These are phyloP conservation scores for Idaea aversata DNA, from an alignment of 2,888 invertebrate genomes.

Conservation along the genomic window DNA sequence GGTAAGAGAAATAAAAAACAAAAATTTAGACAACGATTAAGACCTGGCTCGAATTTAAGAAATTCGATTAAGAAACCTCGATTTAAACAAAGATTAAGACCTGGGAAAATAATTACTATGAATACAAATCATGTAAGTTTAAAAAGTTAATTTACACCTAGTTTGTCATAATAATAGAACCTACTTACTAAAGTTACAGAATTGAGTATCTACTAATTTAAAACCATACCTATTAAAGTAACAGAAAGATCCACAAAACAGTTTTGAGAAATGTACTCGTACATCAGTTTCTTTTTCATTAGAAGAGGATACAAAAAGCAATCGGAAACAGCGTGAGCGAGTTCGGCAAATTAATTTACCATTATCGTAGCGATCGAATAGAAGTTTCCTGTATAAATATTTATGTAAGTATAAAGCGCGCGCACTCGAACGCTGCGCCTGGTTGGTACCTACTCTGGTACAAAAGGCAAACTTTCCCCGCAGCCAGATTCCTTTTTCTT, in stretches of 20 bases:
- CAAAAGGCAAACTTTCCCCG: slow-evolving; percentile 76
- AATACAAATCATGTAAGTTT: too few species aligned
- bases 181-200: too few species aligned
- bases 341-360: slow-evolving; percentile 24
- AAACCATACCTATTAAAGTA: background rate
- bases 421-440: slow-evolving; percentile 26
- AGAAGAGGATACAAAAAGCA: slow-evolving; percentile 6
- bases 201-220: too few species aligned
- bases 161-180: too few species aligned
- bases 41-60: too few species aligned
- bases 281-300: background rate
- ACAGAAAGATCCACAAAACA: background rate
- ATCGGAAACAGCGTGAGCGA: slow-evolving; percentile 6
- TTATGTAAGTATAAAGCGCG: slow-evolving; percentile 43
- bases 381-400: slow-evolving; percentile 37
- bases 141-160: too few species aligned
- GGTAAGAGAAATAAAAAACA: too few species aligned
- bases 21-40: too few species aligned
- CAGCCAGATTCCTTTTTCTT: slow-evolving; percentile 79
- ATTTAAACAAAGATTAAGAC: too few species aligned
- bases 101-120: too few species aligned
- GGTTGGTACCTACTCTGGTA: slow-evolving; percentile 34
- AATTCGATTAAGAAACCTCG: too few species aligned
- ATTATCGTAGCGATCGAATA: slow-evolving; percentile 25
- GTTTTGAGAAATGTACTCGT: background rate